Percentiles rank a stretch among this genome's conserved stretches.
These are phyloP conservation scores for Cephus rjabovi DNA, from an alignment of 2,888 invertebrate genomes.

Conservation along the genomic window DNA sequence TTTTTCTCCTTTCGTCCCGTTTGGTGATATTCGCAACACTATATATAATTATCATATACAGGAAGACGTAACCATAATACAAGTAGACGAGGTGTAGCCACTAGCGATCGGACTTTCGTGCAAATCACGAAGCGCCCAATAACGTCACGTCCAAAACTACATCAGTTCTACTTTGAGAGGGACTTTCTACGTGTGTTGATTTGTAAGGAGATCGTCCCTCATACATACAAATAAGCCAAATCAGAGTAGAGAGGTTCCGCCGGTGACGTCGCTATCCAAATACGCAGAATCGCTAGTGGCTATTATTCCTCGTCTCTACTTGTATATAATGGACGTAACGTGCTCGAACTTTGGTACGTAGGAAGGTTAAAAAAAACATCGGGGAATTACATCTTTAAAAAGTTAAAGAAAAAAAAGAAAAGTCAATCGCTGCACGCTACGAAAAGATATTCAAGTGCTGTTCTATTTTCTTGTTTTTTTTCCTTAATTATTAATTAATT, in stretches of 20 bases:
- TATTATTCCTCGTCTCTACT: too few species aligned
- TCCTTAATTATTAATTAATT: conserved; percentile 59
- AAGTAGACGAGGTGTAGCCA: too few species aligned
- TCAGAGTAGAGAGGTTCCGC: too few species aligned
- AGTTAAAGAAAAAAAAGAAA: conserved; percentile 14
- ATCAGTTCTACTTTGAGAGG: too few species aligned
- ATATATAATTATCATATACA: neutral
- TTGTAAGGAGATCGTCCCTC: too few species aligned
- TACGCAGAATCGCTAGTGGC: too few species aligned
- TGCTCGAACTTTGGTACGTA: neutral
- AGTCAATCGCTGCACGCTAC: conserved; percentile 27
- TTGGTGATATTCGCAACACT: neutral
- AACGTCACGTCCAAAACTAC: neutral
- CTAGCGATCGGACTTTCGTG: too few species aligned
- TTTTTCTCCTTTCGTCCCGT: neutral
- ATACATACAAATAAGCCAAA: too few species aligned
- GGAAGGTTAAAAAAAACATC: neutral
- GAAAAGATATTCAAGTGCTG: conserved; percentile 44
- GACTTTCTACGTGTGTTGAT: too few species aligned
- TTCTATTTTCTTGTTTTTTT: conserved; percentile 59
- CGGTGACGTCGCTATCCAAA: too few species aligned
- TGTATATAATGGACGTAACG: neutral
- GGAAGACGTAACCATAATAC: neutral
- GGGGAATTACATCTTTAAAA: conserved; percentile 17
- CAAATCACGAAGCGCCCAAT: neutral